Evolutionary conservation across 30 jellyfish, hydroid and myxozoan genomes (phyloP), one percentile per base, ranked within the genome.

Genomic region (Cassiopea xamachana): DNA sequence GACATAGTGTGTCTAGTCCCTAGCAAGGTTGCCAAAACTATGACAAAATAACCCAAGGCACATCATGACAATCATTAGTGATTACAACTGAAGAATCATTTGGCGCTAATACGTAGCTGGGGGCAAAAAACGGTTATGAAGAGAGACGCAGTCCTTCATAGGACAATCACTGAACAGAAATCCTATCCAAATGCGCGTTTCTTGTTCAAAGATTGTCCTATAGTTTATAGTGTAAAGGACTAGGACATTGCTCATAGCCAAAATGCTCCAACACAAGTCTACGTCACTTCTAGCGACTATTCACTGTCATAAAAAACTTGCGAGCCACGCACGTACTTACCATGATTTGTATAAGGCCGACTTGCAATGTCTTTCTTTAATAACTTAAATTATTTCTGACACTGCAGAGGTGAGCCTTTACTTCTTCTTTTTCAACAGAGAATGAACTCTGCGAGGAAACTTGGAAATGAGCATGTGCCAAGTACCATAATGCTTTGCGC

Each of bases 331-430:
- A 59, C 39, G 14, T 4, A 58, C 94, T 18, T 87, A 87, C 94
- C 94, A 87, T 87, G 76, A 61, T 77, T 71, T 68, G 17, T 75
- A 43, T 18, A 16, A 77, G 95, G 95, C 95, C 95, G 95, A 88
- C 95, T 88, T 88, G 90, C 90, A 43, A 13, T 39, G 87, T 61
- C 51, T 44, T 61, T 68, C 15, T 19, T 16, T 46, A 75, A 58
- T 69, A 10, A 71, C 27, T 12, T 3, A 71, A 2, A 9, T 51
- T 71, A 4, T 71, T 27, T 71, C 80, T 62, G 95, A 88, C 87
- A 19, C 27, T 18, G 87, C 95, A 88, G 95, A 88, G 95, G 95
- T 88, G 95, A 88, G 95, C 95, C 95, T 48, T n/a, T 13, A 27
- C 58, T 88, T 88, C 50, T 18, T 61, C 58, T 55, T 8, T 75